These are phyloP conservation scores for Cryptoprocta ferox DNA, from an alignment of 2,797 vertebrate genomes.

Conservation along the genomic window DNA sequence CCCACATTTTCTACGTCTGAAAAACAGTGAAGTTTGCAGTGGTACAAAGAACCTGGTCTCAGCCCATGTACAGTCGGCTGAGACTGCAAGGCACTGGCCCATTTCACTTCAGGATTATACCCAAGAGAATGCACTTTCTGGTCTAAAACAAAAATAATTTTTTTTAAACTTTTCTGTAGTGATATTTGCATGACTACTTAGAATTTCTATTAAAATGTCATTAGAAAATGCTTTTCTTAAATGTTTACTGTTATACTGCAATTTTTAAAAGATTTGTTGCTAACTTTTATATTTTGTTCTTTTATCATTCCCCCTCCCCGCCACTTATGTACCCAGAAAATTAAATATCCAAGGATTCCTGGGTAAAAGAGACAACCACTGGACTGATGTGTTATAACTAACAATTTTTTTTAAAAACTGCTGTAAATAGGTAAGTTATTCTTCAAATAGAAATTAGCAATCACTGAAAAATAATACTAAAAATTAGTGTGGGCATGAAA, in stretches of 20 bases:
- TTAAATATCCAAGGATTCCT: constrained; percentile 65
- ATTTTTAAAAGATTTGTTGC: constrained; percentile 68
- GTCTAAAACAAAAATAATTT: neutral
- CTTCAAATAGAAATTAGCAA: constrained; percentile 73
- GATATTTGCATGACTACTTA: constrained; percentile 54
- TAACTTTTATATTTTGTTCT: constrained; percentile 61
- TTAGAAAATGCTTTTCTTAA: constrained; percentile 69
- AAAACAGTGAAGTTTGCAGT: constrained; percentile 30
- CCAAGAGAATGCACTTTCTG: constrained; percentile 57
- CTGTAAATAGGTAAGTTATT: constrained; percentile 63
- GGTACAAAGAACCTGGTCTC: constrained; percentile 42
- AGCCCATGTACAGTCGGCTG: constrained; percentile 4
- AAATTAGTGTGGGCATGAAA: constrained; percentile 75
- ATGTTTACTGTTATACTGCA: constrained; percentile 57
- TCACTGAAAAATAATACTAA: constrained; percentile 76
- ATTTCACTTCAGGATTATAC: constrained; percentile 48
- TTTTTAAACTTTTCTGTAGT: constrained; percentile 36
- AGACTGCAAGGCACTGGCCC: constrained; percentile 65
- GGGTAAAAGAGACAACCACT: constrained; percentile 70
- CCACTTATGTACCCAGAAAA: constrained; percentile 58
- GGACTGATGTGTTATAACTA: constrained; percentile 65
- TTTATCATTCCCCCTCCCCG: constrained; percentile 36
- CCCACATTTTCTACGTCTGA: constrained; percentile 20
- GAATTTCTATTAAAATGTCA: constrained; percentile 64
- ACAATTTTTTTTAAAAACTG: constrained; percentile 67